A percentile compares a stretch with the other conserved stretches of the same genome.
Evolutionary conservation across 2,888 invertebrate genomes (phyloP).

Genomic region (Linnaemya tessellans): DNA sequence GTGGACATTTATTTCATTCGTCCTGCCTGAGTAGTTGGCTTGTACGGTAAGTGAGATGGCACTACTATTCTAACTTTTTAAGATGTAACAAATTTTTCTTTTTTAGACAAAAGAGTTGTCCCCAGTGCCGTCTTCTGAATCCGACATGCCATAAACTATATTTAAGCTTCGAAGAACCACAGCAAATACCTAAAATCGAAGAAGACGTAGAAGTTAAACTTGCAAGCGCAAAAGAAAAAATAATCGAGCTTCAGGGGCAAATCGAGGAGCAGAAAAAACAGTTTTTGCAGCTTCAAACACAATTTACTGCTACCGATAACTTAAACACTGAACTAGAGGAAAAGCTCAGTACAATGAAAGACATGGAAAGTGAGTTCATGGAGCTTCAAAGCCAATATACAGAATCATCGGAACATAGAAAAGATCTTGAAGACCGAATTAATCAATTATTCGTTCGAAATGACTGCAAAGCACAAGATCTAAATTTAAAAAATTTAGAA

Average conservation of each 20-base stretch:
- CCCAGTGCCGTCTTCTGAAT: slow-evolving; percentile 74
- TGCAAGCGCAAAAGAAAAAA: slow-evolving; percentile 28
- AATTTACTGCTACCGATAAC: background rate
- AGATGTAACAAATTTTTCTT: background rate
- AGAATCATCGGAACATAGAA: slow-evolving; percentile 40
- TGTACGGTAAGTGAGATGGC: slow-evolving; percentile 58
- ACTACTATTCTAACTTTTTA: background rate
- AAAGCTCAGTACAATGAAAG: slow-evolving; percentile 14
- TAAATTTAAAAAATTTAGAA: slow-evolving; percentile 17
- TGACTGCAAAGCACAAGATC: slow-evolving; percentile 46
- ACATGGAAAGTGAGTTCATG: slow-evolving; percentile 53
- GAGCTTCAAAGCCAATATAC: slow-evolving; percentile 57
- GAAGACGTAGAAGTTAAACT: slow-evolving; percentile 13
- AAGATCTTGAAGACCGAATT: slow-evolving; percentile 37
- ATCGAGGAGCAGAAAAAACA: background rate
- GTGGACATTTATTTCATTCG: slow-evolving; percentile 70
- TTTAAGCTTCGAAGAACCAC: slow-evolving; percentile 75
- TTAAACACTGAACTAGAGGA: slow-evolving; percentile 35
- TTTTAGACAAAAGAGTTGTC: slow-evolving; percentile 75
- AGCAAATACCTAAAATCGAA: background rate
- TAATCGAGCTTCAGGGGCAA: background rate
- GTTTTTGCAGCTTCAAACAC: slow-evolving; percentile 42
- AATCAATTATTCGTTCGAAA: slow-evolving; percentile 38
- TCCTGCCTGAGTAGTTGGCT: slow-evolving; percentile 64
- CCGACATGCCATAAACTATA: slow-evolving; percentile 73